These are phyloP conservation scores for Cryptotermes secundus DNA, from an alignment of 1,140 invertebrate genomes.

Conservation along the genomic window DNA sequence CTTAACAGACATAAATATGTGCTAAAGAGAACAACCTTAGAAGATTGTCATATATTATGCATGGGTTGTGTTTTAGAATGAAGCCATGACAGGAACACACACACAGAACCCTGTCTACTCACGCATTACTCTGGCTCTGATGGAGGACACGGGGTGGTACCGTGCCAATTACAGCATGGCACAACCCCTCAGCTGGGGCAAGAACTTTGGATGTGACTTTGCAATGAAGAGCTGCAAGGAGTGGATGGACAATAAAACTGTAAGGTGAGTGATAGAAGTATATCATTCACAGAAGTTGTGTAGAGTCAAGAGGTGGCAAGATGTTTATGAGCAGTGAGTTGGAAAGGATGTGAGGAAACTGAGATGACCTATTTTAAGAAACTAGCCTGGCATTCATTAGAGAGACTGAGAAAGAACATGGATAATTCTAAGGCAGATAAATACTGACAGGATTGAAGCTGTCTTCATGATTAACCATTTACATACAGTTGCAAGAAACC, in stretches of 20 bases:
- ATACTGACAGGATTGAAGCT: too few species aligned
- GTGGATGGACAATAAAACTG: conserved; percentile 80
- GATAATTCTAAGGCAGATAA: too few species aligned
- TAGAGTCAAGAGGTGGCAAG: too few species aligned
- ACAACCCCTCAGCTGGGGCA: conserved; percentile 86
- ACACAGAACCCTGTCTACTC: conserved; percentile 98
- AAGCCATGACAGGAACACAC: conserved; percentile 99
- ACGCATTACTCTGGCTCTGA: conserved; percentile 89
- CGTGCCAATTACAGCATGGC: conserved; percentile 87
- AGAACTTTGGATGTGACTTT: conserved; percentile 89
- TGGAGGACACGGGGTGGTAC: conserved; percentile 99
- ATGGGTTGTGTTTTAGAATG: conserved; percentile 70
- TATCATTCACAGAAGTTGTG: neutral
- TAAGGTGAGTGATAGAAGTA: conserved; percentile 48
- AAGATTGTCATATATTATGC: too few species aligned
- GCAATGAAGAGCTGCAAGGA: conserved; percentile 92
- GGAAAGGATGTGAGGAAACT: too few species aligned
- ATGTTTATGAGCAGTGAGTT: too few species aligned
- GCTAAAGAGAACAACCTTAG: too few species aligned
- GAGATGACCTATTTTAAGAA: too few species aligned
- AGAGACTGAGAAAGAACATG: neutral
- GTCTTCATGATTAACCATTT: too few species aligned
- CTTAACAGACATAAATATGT: too few species aligned
- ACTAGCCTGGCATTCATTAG: too few species aligned
- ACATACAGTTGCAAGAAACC: too few species aligned